phyloP scores from a whole-genome alignment of 1,140 invertebrate species.

The Asbolus verrucosus region DNA sequence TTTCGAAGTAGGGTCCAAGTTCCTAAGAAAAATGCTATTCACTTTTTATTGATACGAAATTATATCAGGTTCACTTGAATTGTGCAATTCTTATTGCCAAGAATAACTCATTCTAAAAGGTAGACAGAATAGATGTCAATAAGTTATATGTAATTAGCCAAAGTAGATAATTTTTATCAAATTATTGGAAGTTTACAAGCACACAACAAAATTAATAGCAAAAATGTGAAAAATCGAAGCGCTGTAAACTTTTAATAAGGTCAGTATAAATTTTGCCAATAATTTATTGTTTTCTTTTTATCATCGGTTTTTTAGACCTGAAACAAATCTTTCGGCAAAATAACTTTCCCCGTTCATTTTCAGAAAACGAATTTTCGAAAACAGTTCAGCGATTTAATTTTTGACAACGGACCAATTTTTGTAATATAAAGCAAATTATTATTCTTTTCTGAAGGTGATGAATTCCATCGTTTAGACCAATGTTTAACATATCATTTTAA shows the following conservation, averaged over 20 bases:
- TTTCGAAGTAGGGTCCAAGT: constrained; percentile 58
- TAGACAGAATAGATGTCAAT: constrained; percentile 56
- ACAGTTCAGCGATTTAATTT: constrained; percentile 27
- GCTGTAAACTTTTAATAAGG: constrained; percentile 58
- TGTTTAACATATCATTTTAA: constrained; percentile 59
- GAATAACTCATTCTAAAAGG: constrained; percentile 61
- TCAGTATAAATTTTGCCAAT: constrained; percentile 60
- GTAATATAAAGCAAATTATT: background rate
- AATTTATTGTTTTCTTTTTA: constrained; percentile 53
- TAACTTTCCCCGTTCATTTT: constrained; percentile 18
- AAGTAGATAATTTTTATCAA: constrained; percentile 57
- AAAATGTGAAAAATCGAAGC: too few species aligned
- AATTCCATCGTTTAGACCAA: constrained; percentile 54
- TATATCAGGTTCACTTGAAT: constrained; percentile 60
- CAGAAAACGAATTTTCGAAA: too few species aligned
- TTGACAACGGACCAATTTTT: constrained; percentile 48
- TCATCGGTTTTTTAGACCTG: too few species aligned
- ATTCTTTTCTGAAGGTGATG: constrained; percentile 36
- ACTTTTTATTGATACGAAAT: constrained; percentile 39
- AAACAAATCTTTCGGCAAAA: constrained; percentile 15
- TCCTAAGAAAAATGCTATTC: constrained; percentile 51
- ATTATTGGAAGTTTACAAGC: constrained; percentile 60
- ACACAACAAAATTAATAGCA: constrained; percentile 51
- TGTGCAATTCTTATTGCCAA: constrained; percentile 59
- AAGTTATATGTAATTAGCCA: constrained; percentile 59